phyloP scores from a whole-genome alignment of 2,113 vertebrate species.

The Oncorhynchus keta region DNA sequence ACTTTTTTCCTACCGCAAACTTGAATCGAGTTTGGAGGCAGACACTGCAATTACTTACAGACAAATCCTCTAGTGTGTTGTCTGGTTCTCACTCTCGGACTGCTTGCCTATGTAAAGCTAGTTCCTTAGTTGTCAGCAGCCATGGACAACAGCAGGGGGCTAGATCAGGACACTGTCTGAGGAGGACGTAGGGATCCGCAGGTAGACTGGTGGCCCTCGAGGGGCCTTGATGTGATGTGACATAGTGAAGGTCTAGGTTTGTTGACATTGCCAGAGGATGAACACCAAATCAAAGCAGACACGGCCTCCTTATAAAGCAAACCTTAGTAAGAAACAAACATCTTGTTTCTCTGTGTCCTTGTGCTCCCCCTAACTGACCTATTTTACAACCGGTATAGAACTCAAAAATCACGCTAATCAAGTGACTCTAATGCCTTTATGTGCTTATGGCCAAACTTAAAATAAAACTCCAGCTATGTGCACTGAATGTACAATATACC shows the following conservation, averaged over 20 bases:
- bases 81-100: constrained; percentile 4
- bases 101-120: constrained; percentile 31
- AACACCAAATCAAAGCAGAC: constrained; percentile 44
- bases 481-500: not conserved
- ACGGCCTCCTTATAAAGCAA: constrained; percentile 22
- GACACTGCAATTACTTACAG: not conserved
- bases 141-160: not conserved
- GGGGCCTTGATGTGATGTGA: constrained; percentile 53
- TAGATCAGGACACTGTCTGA: not conserved
- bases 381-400: too few relatives aligned
- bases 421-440: too few relatives aligned
- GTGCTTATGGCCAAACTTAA: too few relatives aligned
- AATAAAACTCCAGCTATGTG: too few relatives aligned
- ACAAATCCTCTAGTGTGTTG: constrained; percentile 12
- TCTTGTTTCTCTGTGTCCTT: too few relatives aligned
- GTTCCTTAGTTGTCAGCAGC: constrained; percentile 29
- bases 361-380: too few relatives aligned
- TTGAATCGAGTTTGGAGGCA: not conserved
- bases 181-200: not conserved
- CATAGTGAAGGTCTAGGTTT: constrained; percentile 47
- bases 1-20: too few relatives aligned
- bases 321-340: too few relatives aligned
- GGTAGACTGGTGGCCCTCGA: constrained; percentile 32
- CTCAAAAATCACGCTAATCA: too few relatives aligned
- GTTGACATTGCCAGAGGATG: constrained; percentile 40